These are phyloP conservation scores for Lamprologus speciosus DNA, from an alignment of 2,113 vertebrate species.

Conservation along the genomic window DNA sequence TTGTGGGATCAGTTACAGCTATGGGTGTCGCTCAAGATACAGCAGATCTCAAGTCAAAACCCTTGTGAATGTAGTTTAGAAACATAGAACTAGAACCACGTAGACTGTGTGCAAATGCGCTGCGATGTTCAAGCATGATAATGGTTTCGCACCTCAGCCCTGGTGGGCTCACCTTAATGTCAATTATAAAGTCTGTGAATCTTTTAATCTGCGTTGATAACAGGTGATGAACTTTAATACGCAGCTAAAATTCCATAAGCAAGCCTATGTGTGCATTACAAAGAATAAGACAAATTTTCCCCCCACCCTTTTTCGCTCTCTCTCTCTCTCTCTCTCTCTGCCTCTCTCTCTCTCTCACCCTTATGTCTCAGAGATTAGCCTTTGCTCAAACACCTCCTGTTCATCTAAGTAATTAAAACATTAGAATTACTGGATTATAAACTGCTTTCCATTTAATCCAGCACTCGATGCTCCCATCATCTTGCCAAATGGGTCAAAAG, in stretches of 20 bases:
- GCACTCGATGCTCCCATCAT: conserved; percentile 48
- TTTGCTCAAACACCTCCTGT: conserved; percentile 70
- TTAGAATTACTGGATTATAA: conserved; percentile 71
- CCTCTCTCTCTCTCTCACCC: neutral
- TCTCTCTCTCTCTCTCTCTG: neutral
- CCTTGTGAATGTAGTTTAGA: neutral
- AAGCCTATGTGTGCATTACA: conserved; percentile 26
- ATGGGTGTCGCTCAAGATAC: conserved; percentile 14
- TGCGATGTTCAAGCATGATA: neutral
- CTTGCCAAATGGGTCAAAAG: conserved; percentile 69
- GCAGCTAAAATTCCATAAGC: conserved; percentile 38
- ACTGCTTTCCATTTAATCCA: conserved; percentile 67
- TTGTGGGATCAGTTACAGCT: conserved; percentile 28
- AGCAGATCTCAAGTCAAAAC: neutral
- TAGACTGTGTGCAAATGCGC: neutral
- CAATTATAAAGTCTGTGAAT: conserved; percentile 36
- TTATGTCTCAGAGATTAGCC: conserved; percentile 71
- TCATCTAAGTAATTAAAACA: conserved; percentile 75
- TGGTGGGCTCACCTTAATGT: conserved; percentile 17
- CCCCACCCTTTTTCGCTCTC: neutral
- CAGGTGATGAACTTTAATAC: conserved; percentile 58
- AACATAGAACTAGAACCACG: neutral
- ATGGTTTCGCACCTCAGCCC: neutral
- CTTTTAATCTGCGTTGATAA: conserved; percentile 59
- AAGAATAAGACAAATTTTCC: conserved; percentile 48